Evolutionary conservation across 2,888 invertebrate species (phyloP).

Genomic region (Drosophila villosipedis): DNA sequence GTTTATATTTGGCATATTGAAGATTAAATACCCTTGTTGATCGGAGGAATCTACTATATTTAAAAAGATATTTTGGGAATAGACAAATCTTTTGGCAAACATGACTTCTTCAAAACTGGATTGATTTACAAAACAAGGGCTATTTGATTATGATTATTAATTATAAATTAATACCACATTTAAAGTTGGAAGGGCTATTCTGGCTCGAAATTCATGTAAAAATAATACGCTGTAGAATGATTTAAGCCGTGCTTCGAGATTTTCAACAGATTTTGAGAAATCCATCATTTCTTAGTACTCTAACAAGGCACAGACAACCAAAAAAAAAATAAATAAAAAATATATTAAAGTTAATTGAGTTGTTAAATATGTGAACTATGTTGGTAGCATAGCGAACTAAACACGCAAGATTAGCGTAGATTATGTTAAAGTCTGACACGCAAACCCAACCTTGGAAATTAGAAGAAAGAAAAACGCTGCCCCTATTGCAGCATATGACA

Average conservation of each 20-base stretch:
- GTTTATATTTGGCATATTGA: background rate
- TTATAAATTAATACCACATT: background rate
- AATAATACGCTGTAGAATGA: too few relatives aligned
- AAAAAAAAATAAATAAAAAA: too few relatives aligned
- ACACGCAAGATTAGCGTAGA: slow-evolving; percentile 51
- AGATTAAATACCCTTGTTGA: background rate
- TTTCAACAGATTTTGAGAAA: background rate
- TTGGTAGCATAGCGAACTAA: slow-evolving; percentile 67
- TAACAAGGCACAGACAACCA: background rate
- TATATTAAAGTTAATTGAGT: slow-evolving; percentile 67
- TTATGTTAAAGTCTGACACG: slow-evolving; percentile 19
- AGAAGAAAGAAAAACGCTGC: background rate
- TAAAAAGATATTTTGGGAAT: background rate
- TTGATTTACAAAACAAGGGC: background rate
- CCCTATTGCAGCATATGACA: slow-evolving; percentile 63
- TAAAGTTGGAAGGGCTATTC: background rate
- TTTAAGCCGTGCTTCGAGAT: too few relatives aligned
- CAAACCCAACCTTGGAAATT: slow-evolving; percentile 22
- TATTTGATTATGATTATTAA: background rate
- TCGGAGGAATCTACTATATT: background rate
- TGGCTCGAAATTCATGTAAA: background rate
- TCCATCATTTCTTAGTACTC: background rate
- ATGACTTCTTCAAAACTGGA: background rate
- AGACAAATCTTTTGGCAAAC: too few relatives aligned
- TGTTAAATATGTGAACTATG: slow-evolving; percentile 45